Percentiles rank a stretch among this genome's conserved stretches.
Conservation (phyloP, 2,797 vertebrate species). For the Echiichthys vipera region DNA sequence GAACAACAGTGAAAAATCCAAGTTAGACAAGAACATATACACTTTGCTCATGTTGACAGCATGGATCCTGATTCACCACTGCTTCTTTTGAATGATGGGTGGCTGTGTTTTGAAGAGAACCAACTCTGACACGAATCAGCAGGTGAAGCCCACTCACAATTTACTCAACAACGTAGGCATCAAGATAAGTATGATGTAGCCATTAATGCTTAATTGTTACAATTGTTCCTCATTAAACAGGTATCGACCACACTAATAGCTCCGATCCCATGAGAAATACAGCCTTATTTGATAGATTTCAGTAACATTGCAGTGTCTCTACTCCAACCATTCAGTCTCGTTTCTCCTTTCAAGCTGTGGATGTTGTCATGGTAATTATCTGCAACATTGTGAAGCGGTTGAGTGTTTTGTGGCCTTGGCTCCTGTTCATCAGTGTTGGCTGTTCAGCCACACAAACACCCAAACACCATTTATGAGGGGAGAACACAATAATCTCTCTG, state of each 20-base stretch:
- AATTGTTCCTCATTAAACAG: constrained; percentile 71
- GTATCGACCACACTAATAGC: constrained; percentile 66
- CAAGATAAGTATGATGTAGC: constrained; percentile 48
- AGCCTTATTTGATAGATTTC: constrained; percentile 53
- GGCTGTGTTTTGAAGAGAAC: constrained; percentile 19
- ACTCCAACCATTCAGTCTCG: constrained; percentile 15
- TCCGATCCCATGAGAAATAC: constrained; percentile 28
- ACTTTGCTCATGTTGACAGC: background rate
- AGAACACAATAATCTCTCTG: constrained; percentile 44
- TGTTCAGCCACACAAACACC: constrained; percentile 57
- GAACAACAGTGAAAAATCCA: background rate
- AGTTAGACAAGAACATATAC: background rate
- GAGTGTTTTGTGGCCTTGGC: constrained; percentile 60
- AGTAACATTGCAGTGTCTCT: constrained; percentile 37
- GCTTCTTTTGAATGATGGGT: constrained; percentile 1
- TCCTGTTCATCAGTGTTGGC: constrained; percentile 53
- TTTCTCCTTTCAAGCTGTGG: constrained; percentile 33
- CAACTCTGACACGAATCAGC: constrained; percentile 13
- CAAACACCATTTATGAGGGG: constrained; percentile 52
- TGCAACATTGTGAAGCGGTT: constrained; percentile 60
- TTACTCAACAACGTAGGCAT: constrained; percentile 18
- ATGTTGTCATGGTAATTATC: constrained; percentile 81
- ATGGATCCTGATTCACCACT: background rate
- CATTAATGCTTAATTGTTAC: constrained; percentile 72
- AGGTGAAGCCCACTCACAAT: constrained; percentile 37